Percentiles rank a stretch among this genome's conserved stretches.
Conservation (phyloP, 2,113 vertebrate genomes). For the Oreocharis arfaki region DNA sequence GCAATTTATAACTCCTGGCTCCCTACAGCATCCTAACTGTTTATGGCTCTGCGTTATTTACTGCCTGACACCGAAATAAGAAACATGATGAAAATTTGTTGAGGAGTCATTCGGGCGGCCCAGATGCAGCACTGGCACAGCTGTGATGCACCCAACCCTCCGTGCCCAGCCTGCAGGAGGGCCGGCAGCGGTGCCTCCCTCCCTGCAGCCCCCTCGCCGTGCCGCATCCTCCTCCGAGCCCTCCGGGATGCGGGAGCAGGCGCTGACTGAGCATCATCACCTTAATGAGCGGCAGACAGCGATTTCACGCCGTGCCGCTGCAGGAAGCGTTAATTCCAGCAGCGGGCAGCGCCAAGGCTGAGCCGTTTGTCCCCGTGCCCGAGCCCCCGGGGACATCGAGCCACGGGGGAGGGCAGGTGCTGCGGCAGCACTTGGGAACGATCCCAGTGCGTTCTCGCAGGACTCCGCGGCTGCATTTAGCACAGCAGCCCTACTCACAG, state of each 20-base stretch:
- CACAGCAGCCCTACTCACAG: neutral
- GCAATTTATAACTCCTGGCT: neutral
- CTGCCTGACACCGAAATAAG: neutral
- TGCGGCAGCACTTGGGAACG: fast-evolving
- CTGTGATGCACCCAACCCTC: neutral
- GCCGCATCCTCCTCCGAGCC: fast-evolving
- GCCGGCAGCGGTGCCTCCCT: neutral
- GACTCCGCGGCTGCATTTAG: neutral
- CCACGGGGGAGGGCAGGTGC: fast-evolving
- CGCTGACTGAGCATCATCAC: fast-evolving
- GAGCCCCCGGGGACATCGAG: neutral
- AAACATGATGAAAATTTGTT: neutral
- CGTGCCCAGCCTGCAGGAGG: neutral
- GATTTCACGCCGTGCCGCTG: neutral
- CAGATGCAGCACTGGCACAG: neutral
- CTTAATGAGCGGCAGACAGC: neutral
- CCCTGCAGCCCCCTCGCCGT: no score
- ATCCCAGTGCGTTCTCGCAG: fast-evolving
- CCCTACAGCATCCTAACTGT: neutral
- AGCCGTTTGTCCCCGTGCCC: neutral
- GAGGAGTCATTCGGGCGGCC: neutral
- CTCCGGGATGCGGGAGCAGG: neutral
- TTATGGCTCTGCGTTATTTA: neutral
- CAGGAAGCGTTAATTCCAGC: neutral
- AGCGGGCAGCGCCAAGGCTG: neutral